These are phyloP conservation scores for Ctenodactylus gundi DNA, from an alignment of 2,113 vertebrate genomes.

Conservation along the genomic window DNA sequence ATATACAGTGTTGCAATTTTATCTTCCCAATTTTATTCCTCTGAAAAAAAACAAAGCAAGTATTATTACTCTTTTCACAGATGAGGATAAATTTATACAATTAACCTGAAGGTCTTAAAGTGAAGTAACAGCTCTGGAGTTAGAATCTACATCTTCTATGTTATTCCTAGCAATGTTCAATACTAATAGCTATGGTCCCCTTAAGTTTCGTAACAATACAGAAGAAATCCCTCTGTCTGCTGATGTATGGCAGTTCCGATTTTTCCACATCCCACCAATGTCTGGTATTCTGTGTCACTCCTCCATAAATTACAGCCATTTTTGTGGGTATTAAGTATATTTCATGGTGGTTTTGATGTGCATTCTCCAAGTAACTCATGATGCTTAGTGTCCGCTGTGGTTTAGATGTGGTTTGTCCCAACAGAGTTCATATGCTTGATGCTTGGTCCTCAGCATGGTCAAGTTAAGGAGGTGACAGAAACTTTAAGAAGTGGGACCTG, in stretches of 20 bases:
- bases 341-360: neutral
- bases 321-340: neutral
- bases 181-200: neutral
- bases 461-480: neutral
- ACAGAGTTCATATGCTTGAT: neutral
- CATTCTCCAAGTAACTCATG: neutral
- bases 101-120: neutral
- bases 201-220: neutral
- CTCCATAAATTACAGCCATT: neutral
- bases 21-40: neutral
- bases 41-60: constrained; percentile 18
- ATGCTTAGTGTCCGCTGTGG: neutral
- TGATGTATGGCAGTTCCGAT: neutral
- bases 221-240: neutral
- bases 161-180: neutral
- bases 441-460: neutral
- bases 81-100: neutral
- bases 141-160: neutral
- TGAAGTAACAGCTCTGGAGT: neutral
- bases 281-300: neutral
- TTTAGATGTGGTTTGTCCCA: neutral
- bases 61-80: neutral
- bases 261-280: neutral
- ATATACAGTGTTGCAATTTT: neutral
- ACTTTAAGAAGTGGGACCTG: neutral